Percentiles rank a stretch among this genome's conserved stretches.
These are phyloP conservation scores for Bambusicola thoracicus DNA, from an alignment of 2,113 vertebrate genomes.

Conservation along the genomic window DNA sequence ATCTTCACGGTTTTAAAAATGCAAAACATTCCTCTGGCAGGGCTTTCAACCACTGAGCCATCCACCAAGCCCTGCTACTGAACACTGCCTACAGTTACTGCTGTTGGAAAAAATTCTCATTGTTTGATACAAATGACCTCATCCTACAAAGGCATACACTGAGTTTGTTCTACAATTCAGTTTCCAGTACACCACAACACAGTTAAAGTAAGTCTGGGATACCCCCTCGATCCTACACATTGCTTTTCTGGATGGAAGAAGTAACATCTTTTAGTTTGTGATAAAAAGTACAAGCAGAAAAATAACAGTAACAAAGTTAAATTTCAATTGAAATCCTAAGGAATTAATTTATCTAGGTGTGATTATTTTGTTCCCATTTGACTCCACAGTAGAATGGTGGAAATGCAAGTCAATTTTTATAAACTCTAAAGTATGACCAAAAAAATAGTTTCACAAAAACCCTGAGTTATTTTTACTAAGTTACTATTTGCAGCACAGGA, in stretches of 20 bases:
- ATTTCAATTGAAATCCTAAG: not conserved
- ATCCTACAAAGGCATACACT: slow-evolving; percentile 18
- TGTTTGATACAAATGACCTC: slow-evolving; percentile 25
- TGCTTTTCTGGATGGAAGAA: not conserved
- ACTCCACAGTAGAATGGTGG: not conserved
- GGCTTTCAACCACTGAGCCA: not conserved
- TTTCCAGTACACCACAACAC: not conserved
- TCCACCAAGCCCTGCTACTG: not conserved
- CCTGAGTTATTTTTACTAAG: not conserved
- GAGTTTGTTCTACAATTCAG: slow-evolving; percentile 3
- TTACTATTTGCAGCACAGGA: not conserved
- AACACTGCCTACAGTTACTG: slow-evolving; percentile 27
- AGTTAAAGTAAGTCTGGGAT: not conserved
- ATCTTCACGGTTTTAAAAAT: slow-evolving; percentile 16
- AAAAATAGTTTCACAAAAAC: not conserved
- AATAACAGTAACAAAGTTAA: not conserved
- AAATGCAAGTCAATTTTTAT: not conserved
- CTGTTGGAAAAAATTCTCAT: slow-evolving; percentile 29
- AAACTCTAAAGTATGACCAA: not conserved
- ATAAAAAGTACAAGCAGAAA: not conserved
- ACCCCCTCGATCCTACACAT: not conserved
- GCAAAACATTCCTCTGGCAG: not conserved
- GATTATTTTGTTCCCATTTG: not conserved
- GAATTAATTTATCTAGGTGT: not conserved
- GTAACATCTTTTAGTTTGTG: not conserved